Percentiles rank a stretch among this genome's conserved stretches.
Evolutionary conservation across 64 coral and sea anemone species (phyloP).

Genomic region (Trachythela sp.): DNA sequence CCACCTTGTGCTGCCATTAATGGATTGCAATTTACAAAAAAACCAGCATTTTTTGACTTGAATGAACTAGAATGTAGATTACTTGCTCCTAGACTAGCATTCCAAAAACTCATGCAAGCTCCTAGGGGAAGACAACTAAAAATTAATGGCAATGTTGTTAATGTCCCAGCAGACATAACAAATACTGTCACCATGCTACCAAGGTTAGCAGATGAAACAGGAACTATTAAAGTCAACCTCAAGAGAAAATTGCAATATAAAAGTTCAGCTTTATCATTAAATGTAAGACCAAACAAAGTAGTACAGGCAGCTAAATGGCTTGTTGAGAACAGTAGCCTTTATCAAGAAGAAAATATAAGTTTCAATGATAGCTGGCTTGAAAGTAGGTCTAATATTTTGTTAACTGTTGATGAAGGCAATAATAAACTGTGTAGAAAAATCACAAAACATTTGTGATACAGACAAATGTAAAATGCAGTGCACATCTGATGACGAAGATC

Average conservation of each 20-base stretch:
- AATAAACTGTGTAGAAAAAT: not conserved
- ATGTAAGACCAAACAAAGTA: conserved; percentile 16
- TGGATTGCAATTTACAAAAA: not conserved
- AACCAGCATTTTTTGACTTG: not conserved
- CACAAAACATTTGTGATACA: not conserved
- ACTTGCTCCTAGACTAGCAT: not conserved
- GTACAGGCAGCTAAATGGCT: conserved; percentile 6
- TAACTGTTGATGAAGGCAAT: not conserved
- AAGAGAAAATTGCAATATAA: conserved; percentile 22
- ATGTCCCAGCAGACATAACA: not conserved
- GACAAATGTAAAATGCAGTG: no score
- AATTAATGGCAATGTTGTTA: not conserved
- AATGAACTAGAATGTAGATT: not conserved
- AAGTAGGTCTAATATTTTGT: not conserved
- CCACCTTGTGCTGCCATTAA: not conserved
- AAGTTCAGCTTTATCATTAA: conserved; percentile 13
- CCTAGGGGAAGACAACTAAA: not conserved
- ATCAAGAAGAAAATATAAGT: not conserved
- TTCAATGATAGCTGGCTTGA: not conserved
- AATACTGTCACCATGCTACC: conserved; percentile 11
- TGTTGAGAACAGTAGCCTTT: not conserved
- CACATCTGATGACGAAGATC: not conserved
- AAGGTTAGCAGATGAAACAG: not conserved
- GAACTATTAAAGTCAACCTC: not conserved
- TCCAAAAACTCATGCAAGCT: not conserved